A percentile compares a stretch with the other conserved stretches of the same genome.
phyloP scores from a whole-genome alignment of 2,113 vertebrate genomes.

The Micromys minutus region DNA sequence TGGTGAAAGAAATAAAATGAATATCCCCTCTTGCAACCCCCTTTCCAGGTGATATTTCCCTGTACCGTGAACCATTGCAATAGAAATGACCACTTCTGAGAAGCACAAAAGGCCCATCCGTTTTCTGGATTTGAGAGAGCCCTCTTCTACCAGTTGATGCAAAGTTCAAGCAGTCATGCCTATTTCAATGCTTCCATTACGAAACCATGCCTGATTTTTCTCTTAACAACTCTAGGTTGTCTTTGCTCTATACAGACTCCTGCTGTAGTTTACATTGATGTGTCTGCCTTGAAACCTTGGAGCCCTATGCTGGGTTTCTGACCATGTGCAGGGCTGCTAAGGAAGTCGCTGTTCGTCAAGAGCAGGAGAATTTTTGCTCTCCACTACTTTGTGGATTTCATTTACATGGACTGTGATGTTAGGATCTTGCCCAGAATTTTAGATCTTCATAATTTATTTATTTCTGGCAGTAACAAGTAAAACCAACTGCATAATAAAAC shows the following conservation, averaged over 20 bases:
- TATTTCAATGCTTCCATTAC: neutral
- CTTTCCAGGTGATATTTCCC: neutral
- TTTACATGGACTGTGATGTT: neutral
- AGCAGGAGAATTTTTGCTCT: neutral
- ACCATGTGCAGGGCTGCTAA: neutral
- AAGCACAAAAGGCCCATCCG: neutral
- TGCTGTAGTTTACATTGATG: neutral
- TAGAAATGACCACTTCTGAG: neutral
- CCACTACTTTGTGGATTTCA: neutral
- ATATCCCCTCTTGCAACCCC: neutral
- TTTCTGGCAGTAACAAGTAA: neutral
- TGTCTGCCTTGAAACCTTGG: conserved; percentile 17
- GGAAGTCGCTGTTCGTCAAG: neutral
- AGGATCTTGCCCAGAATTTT: neutral
- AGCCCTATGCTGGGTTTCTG: neutral
- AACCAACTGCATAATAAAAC: neutral
- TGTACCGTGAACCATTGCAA: neutral
- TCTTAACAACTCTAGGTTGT: neutral
- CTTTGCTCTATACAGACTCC: neutral
- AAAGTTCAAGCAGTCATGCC: neutral
- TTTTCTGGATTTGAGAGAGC: neutral
- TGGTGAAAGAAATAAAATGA: neutral
- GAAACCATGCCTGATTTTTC: neutral
- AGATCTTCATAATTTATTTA: neutral
- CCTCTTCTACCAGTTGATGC: neutral